Conservation (phyloP, 2,888 invertebrate genomes). For the Rhagonycha lutea region DNA sequence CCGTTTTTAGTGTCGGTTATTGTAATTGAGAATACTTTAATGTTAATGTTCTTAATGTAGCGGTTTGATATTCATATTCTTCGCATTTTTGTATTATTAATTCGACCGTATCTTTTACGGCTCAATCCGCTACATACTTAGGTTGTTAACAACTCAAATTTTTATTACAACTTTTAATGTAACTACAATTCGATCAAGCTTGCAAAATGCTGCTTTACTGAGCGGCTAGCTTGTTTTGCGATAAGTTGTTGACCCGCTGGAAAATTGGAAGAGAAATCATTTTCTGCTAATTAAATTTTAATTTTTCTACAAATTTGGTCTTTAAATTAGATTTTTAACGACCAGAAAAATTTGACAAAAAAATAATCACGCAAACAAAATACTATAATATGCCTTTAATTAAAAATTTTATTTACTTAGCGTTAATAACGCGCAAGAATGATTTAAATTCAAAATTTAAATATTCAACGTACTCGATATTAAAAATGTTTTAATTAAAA, state of each 20-base stretch:
- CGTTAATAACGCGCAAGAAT: background rate
- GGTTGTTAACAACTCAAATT: background rate
- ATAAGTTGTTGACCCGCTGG: background rate
- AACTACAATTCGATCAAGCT: background rate
- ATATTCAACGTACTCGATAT: background rate
- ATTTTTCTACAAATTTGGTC: background rate
- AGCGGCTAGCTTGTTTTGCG: background rate
- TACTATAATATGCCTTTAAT: background rate
- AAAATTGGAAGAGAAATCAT: background rate
- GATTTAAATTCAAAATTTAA: background rate
- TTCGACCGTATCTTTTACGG: background rate
- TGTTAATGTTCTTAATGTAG: background rate
- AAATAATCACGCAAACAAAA: background rate
- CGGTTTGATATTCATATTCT: background rate
- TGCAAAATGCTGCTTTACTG: too few relatives aligned
- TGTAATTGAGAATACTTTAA: background rate
- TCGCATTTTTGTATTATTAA: background rate
- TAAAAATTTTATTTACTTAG: background rate
- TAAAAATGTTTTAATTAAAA: background rate
- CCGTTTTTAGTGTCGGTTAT: background rate
- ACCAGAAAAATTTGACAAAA: background rate
- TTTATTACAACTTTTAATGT: background rate
- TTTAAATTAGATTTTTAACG: background rate
- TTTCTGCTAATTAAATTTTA: background rate
- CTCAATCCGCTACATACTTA: background rate